phyloP scores from a whole-genome alignment of 2,113 vertebrate genomes.

The Anguilla japonica region DNA sequence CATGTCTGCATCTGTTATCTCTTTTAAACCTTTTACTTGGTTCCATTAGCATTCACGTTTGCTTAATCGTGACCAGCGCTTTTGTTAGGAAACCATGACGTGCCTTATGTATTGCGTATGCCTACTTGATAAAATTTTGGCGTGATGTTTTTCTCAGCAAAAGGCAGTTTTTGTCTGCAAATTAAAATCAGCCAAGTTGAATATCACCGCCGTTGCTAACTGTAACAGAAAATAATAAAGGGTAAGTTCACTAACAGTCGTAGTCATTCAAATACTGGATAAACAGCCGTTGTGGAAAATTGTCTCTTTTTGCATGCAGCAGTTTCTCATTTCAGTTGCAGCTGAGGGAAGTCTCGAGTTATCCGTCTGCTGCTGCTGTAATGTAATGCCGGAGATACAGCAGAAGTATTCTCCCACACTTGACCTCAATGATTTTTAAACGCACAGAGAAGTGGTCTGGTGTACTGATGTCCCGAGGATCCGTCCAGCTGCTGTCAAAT shows the following conservation, averaged over 20 bases:
- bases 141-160: too few relatives aligned
- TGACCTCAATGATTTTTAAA: constrained; percentile 32
- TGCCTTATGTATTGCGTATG: not conserved
- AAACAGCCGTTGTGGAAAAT: not conserved
- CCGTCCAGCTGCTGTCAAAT: constrained; percentile 19
- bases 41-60: not conserved
- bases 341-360: not conserved
- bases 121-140: not conserved
- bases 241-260: not conserved
- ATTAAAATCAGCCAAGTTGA: not conserved
- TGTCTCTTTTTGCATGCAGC: not conserved
- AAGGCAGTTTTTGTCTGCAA: too few relatives aligned
- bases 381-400: constrained; percentile 1
- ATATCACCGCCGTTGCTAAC: not conserved
- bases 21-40: not conserved
- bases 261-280: not conserved
- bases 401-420: constrained; percentile 10
- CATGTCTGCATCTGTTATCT: not conserved
- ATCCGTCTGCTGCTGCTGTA: constrained; percentile 15
- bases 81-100: not conserved
- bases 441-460: constrained; percentile 1
- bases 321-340: not conserved
- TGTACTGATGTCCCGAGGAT: constrained; percentile 16
- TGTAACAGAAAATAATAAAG: not conserved
- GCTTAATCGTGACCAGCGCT: not conserved